Conservation (phyloP, 2,888 invertebrate species). For the Nymphalis polychloros region DNA sequence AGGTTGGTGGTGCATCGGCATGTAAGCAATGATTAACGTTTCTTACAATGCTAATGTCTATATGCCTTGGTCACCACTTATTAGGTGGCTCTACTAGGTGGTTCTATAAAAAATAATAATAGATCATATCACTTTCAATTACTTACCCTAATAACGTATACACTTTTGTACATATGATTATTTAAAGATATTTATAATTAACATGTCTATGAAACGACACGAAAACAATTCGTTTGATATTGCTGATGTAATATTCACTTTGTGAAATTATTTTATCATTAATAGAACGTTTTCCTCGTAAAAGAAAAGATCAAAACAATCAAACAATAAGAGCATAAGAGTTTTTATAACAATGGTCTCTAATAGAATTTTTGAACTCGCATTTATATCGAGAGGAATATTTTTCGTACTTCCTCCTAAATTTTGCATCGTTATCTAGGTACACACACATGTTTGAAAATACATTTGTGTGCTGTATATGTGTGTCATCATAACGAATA, state of each 20-base stretch:
- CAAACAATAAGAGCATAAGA: constrained; percentile 3
- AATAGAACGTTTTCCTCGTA: constrained; percentile 1
- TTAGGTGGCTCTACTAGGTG: too few species aligned
- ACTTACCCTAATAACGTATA: too few species aligned
- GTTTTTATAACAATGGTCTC: constrained; percentile 4
- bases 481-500: neutral
- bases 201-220: too few species aligned
- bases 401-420: neutral
- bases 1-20: too few species aligned
- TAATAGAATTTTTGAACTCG: neutral
- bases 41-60: too few species aligned
- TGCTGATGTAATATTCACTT: neutral
- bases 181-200: too few species aligned
- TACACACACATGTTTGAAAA: neutral
- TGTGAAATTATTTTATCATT: constrained; percentile 8
- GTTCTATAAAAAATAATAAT: too few species aligned
- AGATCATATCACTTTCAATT: too few species aligned
- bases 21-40: too few species aligned
- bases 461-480: neutral
- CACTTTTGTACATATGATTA: too few species aligned
- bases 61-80: too few species aligned
- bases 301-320: constrained; percentile 12
- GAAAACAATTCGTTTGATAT: neutral
- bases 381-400: neutral
- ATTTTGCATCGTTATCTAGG: neutral